phyloP scores from a whole-genome alignment of 2,888 invertebrate genomes.

The Acrobeloides nanus region DNA sequence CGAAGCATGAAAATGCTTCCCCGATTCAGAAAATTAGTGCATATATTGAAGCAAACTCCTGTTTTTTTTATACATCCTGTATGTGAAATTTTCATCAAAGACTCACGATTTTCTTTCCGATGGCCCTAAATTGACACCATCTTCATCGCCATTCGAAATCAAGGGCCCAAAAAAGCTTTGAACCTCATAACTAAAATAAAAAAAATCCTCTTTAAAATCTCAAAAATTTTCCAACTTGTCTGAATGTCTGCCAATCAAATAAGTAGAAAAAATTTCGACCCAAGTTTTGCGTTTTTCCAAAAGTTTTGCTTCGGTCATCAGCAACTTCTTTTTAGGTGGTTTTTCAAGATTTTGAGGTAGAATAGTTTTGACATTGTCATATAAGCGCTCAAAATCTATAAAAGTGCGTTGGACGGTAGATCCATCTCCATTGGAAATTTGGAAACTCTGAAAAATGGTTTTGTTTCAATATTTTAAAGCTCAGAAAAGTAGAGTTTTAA shows the following conservation, averaged over 20 bases:
- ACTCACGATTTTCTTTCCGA: constrained; percentile 39
- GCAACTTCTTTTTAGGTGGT: constrained; percentile 27
- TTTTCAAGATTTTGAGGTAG: constrained; percentile 17
- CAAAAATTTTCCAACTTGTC: constrained; percentile 19
- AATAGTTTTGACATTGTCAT: constrained; percentile 20
- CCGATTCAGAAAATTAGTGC: no score
- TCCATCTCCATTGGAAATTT: no score
- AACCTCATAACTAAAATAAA: constrained; percentile 26
- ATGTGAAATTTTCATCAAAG: no score
- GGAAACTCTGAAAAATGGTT: no score
- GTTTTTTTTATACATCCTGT: no score
- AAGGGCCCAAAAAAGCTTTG: constrained; percentile 22
- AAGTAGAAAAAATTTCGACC: constrained; percentile 34
- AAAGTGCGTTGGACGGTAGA: constrained; percentile 24
- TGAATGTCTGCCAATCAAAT: constrained; percentile 28
- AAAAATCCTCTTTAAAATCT: not conserved
- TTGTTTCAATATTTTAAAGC: no score
- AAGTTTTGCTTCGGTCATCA: constrained; percentile 18
- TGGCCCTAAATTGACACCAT: constrained; percentile 39
- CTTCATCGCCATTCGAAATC: constrained; percentile 27
- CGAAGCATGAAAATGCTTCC: no score
- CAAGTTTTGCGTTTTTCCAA: constrained; percentile 38
- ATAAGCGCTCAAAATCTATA: constrained; percentile 39
- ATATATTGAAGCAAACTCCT: no score
- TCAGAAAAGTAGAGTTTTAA: no score